Evolutionary conservation across 2,888 invertebrate genomes (phyloP), one percentile per base, ranked within the genome.

Genomic region (Megaustenia siamemsis): DNA sequence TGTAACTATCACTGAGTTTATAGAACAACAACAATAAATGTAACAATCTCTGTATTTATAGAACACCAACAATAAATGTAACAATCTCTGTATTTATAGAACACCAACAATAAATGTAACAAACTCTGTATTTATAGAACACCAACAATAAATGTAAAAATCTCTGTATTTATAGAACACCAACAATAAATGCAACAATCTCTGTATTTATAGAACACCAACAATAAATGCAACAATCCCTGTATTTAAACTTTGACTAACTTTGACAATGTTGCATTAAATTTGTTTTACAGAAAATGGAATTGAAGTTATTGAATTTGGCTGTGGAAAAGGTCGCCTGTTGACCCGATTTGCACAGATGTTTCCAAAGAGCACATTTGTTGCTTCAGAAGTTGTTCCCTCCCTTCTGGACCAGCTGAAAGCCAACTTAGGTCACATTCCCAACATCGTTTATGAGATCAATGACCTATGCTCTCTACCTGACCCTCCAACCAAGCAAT

Each of bases 301-400:
- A 10, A 82, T 85, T 56, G 66, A 84, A 28, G 86, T 79, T 5
- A 53, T 77, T 18, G 87, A 87, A 69, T 69, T 87, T 40, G 87
- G 87, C 28, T 80, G 87, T 40, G 87, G 87, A 24, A 40, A 32
- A 21, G 87, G 78, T 1, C 45, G 73, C 21, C 84, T 86, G 66
- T 18, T 78, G 21, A 69, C 66, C 28, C 69, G 32, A 45, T 28
- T 87, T n/a, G 86, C 86, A n/a, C 38, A 82, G 63, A 71, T 73
- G 68, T 87, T 84, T 56, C 87, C 87, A 24, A 77, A 84, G n/a
- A 82, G 85, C 18, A 69, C n/a, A 40, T 87, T 86, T 69, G 53
- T 77, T 10, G 81, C 86, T 53, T 81, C 87, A 10, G 87, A 87
- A 49, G 38, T 78, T n/a, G 32, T 28, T n/a, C 56, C 81, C 2